Percentiles rank a stretch among this genome's conserved stretches.
Evolutionary conservation across 2,888 invertebrate species (phyloP).

Genomic region (Mythimna lalbum): DNA sequence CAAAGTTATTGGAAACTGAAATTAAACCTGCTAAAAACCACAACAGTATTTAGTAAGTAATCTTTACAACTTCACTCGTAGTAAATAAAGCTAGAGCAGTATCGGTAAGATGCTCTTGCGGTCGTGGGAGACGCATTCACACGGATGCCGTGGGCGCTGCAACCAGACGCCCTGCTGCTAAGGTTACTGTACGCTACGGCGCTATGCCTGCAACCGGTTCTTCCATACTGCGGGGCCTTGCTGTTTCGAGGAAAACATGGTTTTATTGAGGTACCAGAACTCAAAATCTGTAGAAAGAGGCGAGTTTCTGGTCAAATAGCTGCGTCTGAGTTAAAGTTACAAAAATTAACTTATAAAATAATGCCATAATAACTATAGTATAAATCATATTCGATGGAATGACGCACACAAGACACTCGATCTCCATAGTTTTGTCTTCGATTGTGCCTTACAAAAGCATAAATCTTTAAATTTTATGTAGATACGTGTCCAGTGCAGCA

Average conservation of each 20-base stretch:
- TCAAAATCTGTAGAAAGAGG: not conserved
- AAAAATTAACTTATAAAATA: not conserved
- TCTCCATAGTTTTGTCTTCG: not conserved
- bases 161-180: not conserved
- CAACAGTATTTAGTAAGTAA: not conserved
- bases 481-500: too few relatives aligned
- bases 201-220: not conserved
- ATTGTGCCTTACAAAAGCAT: not conserved
- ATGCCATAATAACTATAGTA: not conserved
- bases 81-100: constrained; percentile 7
- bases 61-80: not conserved
- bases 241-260: not conserved
- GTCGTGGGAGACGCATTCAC: constrained; percentile 1
- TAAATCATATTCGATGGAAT: not conserved
- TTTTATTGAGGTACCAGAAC: not conserved
- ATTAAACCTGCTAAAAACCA: not conserved
- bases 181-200: not conserved
- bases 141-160: not conserved
- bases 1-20: too few relatives aligned
- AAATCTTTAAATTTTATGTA: not conserved
- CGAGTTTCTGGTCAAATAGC: not conserved
- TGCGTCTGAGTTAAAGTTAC: constrained; percentile 15
- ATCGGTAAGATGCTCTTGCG: not conserved
- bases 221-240: not conserved
- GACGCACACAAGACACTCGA: not conserved